A percentile compares a stretch with the other conserved stretches of the same genome.
Evolutionary conservation across 1,140 invertebrate genomes (phyloP).

Genomic region (Anastatus disparis): DNA sequence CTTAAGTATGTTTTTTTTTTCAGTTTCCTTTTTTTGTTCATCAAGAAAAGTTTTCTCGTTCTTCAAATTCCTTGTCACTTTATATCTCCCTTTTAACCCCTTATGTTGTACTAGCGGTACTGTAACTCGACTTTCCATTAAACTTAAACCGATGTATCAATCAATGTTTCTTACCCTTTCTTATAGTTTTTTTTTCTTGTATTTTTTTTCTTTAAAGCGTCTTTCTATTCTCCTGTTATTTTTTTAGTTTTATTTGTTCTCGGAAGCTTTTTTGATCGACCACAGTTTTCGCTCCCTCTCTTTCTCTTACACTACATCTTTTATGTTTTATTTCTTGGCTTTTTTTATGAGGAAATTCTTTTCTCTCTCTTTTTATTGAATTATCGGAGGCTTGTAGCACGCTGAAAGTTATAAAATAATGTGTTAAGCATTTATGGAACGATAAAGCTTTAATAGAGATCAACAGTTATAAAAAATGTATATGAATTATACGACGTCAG

Average conservation of each 20-base stretch:
- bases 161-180: conserved; percentile 28
- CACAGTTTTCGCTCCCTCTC: no score
- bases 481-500: no score
- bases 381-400: background rate
- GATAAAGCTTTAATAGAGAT: background rate
- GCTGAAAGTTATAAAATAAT: background rate
- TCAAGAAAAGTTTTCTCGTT: conserved; percentile 33
- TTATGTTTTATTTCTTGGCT: background rate
- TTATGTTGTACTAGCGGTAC: background rate
- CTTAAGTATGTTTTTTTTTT: no score
- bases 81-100: background rate
- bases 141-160: conserved; percentile 38
- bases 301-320: background rate
- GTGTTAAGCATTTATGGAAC: background rate
- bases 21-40: background rate
- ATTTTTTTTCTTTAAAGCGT: background rate
- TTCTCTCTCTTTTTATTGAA: conserved; percentile 4
- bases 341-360: no score
- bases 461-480: background rate
- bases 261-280: conserved; percentile 18
- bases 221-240: conserved; percentile 2
- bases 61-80: conserved; percentile 32
- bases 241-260: background rate
- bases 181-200: background rate
- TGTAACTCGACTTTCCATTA: conserved; percentile 28